Evolutionary conservation across 2,113 vertebrate species (phyloP).

Genomic region (Cranoglanis bouderius): DNA sequence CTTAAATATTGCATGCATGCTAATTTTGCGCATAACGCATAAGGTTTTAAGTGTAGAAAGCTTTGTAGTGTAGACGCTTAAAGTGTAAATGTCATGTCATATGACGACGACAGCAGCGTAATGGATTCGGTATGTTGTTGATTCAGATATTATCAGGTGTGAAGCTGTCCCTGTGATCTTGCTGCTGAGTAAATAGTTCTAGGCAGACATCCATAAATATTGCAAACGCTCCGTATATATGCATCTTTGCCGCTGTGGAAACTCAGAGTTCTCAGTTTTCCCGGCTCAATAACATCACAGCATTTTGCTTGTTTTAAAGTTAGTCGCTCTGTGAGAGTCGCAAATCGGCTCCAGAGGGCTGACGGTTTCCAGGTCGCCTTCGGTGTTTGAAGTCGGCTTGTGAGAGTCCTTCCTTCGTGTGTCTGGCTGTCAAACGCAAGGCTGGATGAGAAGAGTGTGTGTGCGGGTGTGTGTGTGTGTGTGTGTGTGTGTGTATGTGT

Average conservation of each 20-base stretch:
- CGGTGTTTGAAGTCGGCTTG: conserved; percentile 19
- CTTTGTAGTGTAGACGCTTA: neutral
- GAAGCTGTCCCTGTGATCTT: neutral
- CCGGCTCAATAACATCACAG: neutral
- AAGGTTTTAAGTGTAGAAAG: neutral
- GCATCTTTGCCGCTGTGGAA: neutral
- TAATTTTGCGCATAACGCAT: neutral
- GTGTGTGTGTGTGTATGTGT: conserved; percentile 28
- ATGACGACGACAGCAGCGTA: neutral
- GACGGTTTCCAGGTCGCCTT: neutral
- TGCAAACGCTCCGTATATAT: neutral
- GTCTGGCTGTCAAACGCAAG: conserved; percentile 19
- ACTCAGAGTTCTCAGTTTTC: neutral
- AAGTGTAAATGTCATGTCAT: neutral
- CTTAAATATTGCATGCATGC: neutral
- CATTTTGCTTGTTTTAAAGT: neutral
- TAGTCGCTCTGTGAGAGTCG: no score
- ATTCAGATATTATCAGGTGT: neutral
- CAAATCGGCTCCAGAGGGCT: neutral
- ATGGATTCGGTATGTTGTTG: neutral
- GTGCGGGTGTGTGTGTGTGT: conserved; percentile 45
- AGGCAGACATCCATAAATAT: neutral
- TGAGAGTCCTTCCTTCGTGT: neutral
- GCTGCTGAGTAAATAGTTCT: neutral
- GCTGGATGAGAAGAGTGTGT: conserved; percentile 49